phyloP scores from a whole-genome alignment of 2,888 invertebrate species.

The Dendrolimus houi region DNA sequence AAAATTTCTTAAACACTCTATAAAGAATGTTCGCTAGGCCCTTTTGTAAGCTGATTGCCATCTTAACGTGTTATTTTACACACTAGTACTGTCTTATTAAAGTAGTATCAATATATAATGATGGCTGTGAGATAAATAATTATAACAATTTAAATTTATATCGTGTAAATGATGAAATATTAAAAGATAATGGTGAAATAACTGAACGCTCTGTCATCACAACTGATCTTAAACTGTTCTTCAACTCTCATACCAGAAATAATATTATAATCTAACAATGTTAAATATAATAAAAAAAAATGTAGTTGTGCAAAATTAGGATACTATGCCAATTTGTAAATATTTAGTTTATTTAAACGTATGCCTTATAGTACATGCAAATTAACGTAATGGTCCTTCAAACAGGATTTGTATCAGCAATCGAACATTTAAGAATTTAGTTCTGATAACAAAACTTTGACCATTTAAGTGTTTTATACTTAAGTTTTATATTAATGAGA shows the following conservation, averaged over 20 bases:
- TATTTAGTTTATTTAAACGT: too few relatives aligned
- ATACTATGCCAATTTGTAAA: too few relatives aligned
- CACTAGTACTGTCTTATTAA: conserved; percentile 71
- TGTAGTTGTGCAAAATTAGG: too few relatives aligned
- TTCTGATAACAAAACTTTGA: too few relatives aligned
- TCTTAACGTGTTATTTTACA: conserved; percentile 63
- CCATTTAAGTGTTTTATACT: too few relatives aligned
- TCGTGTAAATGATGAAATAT: conserved; percentile 61
- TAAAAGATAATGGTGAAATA: conserved; percentile 38
- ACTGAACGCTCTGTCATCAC: conserved; percentile 45
- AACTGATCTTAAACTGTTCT: conserved; percentile 32
- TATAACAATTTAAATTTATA: conserved; percentile 74
- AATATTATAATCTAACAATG: conserved; percentile 4
- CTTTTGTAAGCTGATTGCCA: conserved; percentile 70
- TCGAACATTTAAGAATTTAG: too few relatives aligned
- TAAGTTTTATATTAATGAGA: too few relatives aligned
- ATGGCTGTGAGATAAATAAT: conserved; percentile 76
- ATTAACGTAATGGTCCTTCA: too few relatives aligned
- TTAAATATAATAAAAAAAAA: too few relatives aligned
- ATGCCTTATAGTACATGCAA: too few relatives aligned
- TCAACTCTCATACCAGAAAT: conserved; percentile 17
- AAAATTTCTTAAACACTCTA: conserved; percentile 45
- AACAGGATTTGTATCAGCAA: too few relatives aligned
- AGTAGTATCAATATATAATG: conserved; percentile 76
- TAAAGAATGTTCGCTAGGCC: conserved; percentile 70